phyloP scores from a whole-genome alignment of 2,888 invertebrate genomes.

The Eupeodes latifasciatus region DNA sequence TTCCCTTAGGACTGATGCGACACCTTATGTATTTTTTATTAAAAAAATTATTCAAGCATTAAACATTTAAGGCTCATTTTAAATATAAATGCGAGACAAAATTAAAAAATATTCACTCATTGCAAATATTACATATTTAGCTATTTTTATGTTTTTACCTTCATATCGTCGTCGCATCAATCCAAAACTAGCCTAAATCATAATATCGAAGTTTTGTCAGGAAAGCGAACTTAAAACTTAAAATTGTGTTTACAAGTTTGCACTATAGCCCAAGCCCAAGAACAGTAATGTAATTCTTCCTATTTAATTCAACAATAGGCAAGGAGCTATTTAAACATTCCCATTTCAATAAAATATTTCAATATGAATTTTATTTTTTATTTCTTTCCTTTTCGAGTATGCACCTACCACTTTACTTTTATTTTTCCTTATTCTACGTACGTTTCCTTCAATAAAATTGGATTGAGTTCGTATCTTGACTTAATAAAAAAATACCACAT shows the following conservation, averaged over 20 bases:
- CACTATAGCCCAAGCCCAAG: too few species aligned
- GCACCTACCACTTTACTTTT: not conserved
- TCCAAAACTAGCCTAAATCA: conserved; percentile 6
- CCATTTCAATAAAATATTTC: not conserved
- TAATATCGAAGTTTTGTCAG: not conserved
- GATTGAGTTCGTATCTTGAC: not conserved
- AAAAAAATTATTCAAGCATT: too few species aligned
- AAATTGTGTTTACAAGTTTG: too few species aligned
- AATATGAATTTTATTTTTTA: not conserved
- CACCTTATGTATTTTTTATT: too few species aligned
- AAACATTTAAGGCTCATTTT: too few species aligned
- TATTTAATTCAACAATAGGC: not conserved
- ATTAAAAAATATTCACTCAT: too few species aligned
- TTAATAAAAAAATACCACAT: conserved; percentile 11
- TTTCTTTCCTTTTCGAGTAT: not conserved
- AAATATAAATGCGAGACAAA: too few species aligned
- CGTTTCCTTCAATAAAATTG: not conserved
- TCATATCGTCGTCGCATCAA: not conserved
- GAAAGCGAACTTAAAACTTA: not conserved
- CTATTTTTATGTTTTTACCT: too few species aligned
- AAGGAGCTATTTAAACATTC: not conserved
- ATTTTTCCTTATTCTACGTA: not conserved
- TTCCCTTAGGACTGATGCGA: too few species aligned
- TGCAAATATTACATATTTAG: too few species aligned
- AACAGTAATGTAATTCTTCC: not conserved